Evolutionary conservation across 1,140 invertebrate species (phyloP), one percentile per base, ranked within the genome.

Genomic region (Drosophila leontia): DNA sequence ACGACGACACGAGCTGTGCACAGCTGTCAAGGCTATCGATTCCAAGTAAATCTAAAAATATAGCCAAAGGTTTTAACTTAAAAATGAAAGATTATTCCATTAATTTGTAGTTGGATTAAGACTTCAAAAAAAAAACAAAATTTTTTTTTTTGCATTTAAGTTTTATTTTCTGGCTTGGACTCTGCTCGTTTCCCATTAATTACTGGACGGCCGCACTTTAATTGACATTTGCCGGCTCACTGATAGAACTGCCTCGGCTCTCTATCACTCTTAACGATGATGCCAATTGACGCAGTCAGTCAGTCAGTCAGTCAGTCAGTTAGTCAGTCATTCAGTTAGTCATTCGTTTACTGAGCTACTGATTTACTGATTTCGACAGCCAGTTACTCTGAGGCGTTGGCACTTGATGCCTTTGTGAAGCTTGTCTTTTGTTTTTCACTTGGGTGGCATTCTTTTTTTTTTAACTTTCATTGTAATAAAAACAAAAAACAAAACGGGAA

Each of bases 401-500:
- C 69, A 68, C 69, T 68, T 48, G 39, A 56, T 32, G 69, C 62
- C 68, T 65, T 69, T 69, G 65, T 69, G 23, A 32, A 17, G 42
- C 37, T 51, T n/a, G 44, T 19, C 62, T 67, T 77, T 81, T 81
- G 78, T 80, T 76, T 77, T 59, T 42, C 63, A 59, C 79, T 80
- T 80, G 78, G 78, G 78, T 77, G 78, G 29, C n/a, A 51, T 9
- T 51, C 15, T 71, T 51, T 7, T 44, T 44, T 56, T 58, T 50
- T 17, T 17, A 51, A 34, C 39, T 51, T 11, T n/a, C 44, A 39
- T 72, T 51, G 37, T 72, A 37, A 44, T 26, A 58, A 65, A 53
- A 47, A n/a, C 3, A n/a, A 23, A 65, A 50, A 50, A 42, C n/a
- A 37, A 26, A 47, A 47, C 35, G 15, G 29, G 7, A 42, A 67